These are phyloP conservation scores for Rhaphigaster nebulosa DNA, from an alignment of 2,888 invertebrate species.

Conservation along the genomic window DNA sequence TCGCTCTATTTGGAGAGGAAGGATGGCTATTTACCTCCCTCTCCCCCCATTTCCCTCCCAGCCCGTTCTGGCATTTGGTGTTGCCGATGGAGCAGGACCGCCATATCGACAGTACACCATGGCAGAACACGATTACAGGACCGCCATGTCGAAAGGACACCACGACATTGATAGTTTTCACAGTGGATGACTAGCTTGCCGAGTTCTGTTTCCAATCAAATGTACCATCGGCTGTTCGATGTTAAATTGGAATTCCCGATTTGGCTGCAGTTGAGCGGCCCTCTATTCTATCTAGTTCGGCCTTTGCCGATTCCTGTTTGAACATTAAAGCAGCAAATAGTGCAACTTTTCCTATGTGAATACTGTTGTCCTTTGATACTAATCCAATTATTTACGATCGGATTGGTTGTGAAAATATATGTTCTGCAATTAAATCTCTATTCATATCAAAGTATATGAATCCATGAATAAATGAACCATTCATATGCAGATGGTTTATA, in stretches of 20 bases:
- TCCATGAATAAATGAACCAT: not conserved
- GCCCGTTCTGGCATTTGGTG: not conserved
- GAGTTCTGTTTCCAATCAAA: not conserved
- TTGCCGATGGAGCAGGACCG: not conserved
- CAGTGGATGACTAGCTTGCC: not conserved
- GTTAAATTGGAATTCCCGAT: slow-evolving; percentile 21
- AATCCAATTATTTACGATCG: not conserved
- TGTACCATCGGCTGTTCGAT: not conserved
- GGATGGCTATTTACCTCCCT: not conserved
- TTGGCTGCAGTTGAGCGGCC: slow-evolving; percentile 8
- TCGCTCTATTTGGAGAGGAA: not conserved
- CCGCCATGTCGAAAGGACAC: not conserved
- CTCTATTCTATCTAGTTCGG: not conserved
- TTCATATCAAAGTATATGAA: too few species aligned
- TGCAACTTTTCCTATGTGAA: not conserved
- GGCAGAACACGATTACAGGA: not conserved
- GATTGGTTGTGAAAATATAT: not conserved
- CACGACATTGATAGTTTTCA: not conserved
- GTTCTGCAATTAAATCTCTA: not conserved
- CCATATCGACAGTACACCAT: not conserved
- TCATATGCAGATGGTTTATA: not conserved
- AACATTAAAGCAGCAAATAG: not conserved
- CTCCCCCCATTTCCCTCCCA: not conserved
- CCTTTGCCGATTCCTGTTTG: not conserved
- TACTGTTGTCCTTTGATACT: not conserved